Conservation (phyloP, 2,113 vertebrate species). For the Gyps fulvus region DNA sequence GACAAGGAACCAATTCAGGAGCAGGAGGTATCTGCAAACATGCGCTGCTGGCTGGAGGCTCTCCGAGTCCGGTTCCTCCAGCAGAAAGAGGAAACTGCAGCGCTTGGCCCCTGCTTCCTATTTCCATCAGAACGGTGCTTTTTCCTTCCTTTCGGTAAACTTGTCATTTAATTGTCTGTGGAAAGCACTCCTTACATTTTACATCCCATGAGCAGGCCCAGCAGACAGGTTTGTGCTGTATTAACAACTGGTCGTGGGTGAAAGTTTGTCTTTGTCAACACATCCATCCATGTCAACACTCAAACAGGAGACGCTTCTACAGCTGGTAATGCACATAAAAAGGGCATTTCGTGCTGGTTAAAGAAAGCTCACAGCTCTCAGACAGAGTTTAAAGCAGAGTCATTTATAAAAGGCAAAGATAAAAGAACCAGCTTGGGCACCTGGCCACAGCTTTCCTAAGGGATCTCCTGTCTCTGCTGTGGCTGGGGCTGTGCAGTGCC, state of each 20-base stretch:
- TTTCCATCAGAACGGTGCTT: background rate
- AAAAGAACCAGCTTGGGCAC: background rate
- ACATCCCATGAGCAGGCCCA: background rate
- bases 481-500: too few relatives aligned
- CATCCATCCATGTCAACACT: background rate
- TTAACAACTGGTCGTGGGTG: background rate
- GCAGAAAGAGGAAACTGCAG: background rate
- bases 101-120: background rate
- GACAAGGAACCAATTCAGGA: background rate
- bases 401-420: background rate
- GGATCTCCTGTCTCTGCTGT: background rate
- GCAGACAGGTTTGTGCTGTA: background rate
- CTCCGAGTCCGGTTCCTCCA: accelerated
- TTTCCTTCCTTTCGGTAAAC: background rate
- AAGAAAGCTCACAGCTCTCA: background rate
- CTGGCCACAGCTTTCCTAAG: background rate
- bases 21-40: background rate
- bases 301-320: background rate
- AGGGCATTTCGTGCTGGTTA: background rate
- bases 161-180: background rate
- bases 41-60: accelerated
- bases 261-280: background rate
- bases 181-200: background rate
- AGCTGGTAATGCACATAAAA: background rate
- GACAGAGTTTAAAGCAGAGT: background rate